These are phyloP conservation scores for Sycophaga agraensis DNA, from an alignment of 1,140 invertebrate species.

Conservation along the genomic window DNA sequence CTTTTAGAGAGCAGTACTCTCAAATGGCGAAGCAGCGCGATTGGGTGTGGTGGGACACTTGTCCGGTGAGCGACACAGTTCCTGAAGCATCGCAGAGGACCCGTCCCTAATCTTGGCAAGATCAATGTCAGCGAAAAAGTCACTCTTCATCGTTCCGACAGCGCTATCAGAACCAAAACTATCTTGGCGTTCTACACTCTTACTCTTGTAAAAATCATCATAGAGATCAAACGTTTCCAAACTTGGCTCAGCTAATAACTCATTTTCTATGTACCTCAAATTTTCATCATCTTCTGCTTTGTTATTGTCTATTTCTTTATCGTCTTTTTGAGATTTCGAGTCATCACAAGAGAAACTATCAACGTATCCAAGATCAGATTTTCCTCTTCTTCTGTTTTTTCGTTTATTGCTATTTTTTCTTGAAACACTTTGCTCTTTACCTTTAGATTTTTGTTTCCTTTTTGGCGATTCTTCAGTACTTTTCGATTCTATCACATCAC, in stretches of 20 bases:
- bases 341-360: conserved; percentile 25
- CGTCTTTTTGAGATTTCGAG: background rate
- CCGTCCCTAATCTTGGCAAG: conserved; percentile 46
- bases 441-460: conserved; percentile 20
- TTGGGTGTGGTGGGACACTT: conserved; percentile 41
- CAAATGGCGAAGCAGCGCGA: conserved; percentile 46
- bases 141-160: conserved; percentile 55
- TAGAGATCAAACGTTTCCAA: conserved; percentile 15
- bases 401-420: conserved; percentile 22
- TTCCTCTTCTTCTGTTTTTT: conserved; percentile 18
- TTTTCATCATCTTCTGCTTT: background rate
- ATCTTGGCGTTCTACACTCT: conserved; percentile 47
- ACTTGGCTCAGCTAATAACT: background rate
- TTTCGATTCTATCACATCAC: conserved; percentile 22
- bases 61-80: conserved; percentile 46
- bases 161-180: conserved; percentile 54
- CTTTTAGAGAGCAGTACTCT: conserved; percentile 53
- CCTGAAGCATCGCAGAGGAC: conserved; percentile 37
- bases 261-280: conserved; percentile 16
- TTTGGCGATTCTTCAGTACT: conserved; percentile 13
- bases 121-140: conserved; percentile 54
- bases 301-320: conserved; percentile 11
- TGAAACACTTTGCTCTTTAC: conserved; percentile 5
- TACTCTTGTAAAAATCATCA: conserved; percentile 43
- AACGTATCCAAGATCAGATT: conserved; percentile 25